Evolutionary conservation across 2,113 vertebrate species (phyloP), one percentile per base, ranked within the genome.

Genomic region (Aleadryas rufinucha): DNA sequence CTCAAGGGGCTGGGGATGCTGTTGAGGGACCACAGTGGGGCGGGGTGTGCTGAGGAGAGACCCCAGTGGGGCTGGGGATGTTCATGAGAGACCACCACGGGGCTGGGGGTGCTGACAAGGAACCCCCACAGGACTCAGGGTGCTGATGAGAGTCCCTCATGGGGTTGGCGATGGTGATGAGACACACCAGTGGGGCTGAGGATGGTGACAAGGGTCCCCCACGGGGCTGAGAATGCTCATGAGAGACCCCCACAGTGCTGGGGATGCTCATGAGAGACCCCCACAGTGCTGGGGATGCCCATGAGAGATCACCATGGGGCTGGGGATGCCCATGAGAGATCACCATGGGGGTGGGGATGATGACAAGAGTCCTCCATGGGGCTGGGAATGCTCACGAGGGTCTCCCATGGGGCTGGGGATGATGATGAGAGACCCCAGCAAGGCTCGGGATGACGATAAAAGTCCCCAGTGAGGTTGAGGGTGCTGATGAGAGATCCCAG

Each of bases 401-500:
- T 44, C 42, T 42, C 15, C 15, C 42, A 42, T 2, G 37, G 4
- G 31, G 13, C 13, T n/a, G 24, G 4, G 47, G 30, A 1, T n/a
- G 57, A 0, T 21, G 13, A 17, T 42, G 37, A 9, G 47, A 37
- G 66, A 21, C 26, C 24, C 65, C 44, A 16, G 0, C 3, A 5
- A 8, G 57, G 23, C 15, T 59, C 44, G 10, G 65, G 17, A 61
- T 23, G 76, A 4, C 13, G 22, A 41, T 2, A 2, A 30, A 4
- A 22, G 21, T 5, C n/a, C 20, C 15, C n/a, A 7, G 7, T 31
- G n/a, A 7, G 26, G 54, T 1, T 31, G 22, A 45, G 10, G 30
- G 7, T 72, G 59, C 22, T n/a, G 6, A 33, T 0, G 0, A n/a
- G 26, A 17, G 14, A 3, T 8, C 41, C 52, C n/a, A 3, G 2